These are phyloP conservation scores for Apomyelois bistriatella DNA, from an alignment of 2,888 invertebrate genomes.

Conservation along the genomic window DNA sequence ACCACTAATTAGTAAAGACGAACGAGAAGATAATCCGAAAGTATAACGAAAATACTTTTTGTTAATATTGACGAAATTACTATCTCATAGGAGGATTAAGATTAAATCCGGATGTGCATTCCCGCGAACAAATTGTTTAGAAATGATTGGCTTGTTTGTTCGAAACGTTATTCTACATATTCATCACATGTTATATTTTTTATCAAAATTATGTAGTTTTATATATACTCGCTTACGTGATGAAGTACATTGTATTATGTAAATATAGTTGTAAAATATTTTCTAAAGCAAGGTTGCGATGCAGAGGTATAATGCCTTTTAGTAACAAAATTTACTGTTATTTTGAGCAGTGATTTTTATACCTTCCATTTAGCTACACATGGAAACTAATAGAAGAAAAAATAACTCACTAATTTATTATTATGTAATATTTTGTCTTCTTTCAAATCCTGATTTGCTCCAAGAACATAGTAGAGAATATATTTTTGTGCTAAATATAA, in stretches of 20 bases:
- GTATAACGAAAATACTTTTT: conserved; percentile 33
- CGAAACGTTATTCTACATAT: background rate
- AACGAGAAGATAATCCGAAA: conserved; percentile 39
- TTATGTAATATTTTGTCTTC: no score
- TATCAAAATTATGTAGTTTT: background rate
- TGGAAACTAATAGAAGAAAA: no score
- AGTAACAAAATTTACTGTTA: no score
- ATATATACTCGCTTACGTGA: background rate
- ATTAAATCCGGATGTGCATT: conserved; percentile 22
- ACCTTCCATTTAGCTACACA: no score
- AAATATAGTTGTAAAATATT: background rate
- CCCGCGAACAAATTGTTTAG: background rate
- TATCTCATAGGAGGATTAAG: background rate
- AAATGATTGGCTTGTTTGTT: background rate
- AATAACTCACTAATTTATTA: no score
- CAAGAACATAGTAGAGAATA: no score
- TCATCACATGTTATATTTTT: background rate
- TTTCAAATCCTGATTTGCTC: no score
- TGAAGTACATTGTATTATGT: conserved; percentile 8
- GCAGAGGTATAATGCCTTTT: no score
- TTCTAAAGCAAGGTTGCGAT: background rate
- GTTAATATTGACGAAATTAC: conserved; percentile 6
- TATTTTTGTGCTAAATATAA: background rate
- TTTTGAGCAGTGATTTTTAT: no score
- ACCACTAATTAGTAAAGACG: conserved; percentile 42